Evolutionary conservation across 2,888 invertebrate species (phyloP), one percentile per base, ranked within the genome.

Genomic region (Apotomis capreana): DNA sequence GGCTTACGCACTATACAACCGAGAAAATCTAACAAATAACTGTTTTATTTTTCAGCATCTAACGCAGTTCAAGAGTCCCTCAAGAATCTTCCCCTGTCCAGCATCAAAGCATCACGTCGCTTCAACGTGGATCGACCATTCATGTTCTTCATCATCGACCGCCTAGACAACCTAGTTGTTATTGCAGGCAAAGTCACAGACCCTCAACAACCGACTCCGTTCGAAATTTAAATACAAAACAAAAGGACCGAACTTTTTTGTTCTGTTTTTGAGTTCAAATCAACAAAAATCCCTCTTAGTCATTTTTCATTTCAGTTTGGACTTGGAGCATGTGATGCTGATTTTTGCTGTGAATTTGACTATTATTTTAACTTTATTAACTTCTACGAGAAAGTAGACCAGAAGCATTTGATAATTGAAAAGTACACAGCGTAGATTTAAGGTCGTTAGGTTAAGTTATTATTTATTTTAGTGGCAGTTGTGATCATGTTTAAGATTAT

Each of bases 61-160:
- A 83, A 87, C 72, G 74, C 83, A 8, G 83, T 79, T 0, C 70
- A 77, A 37, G 89, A 87, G 74, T 76, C 85, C 3, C 80, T 89
- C 8, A 91, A 90, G 84, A 91, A 81, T 65, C 76, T 89, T 10
- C 92, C 92, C 0, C 52, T 88, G 12, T 76, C 83, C 0, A 83
- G 85, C 57, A 74, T 74, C 2, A 87, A 86, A 65, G 78, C 81
- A 40, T 74, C 83, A 0, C 85, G 89, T 36, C 84, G 83, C 13
- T 91, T 95, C 80, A 89, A 87, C 67, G 93, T 95, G 0, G 94
- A 95, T 75, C 94, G 94, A 68, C 95, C 95, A 0, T 95, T 95
- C 86, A 85, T 95, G 70, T 95, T 95, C 86, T 95, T 94, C 82
- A 94, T 95, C 36, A 82, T 94, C 58, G 95, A 95, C 75, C 90